Percentiles rank a stretch among this genome's conserved stretches.
These are phyloP conservation scores for Pseudorectes ferrugineus DNA, from an alignment of 2,113 vertebrate species.

Conservation along the genomic window DNA sequence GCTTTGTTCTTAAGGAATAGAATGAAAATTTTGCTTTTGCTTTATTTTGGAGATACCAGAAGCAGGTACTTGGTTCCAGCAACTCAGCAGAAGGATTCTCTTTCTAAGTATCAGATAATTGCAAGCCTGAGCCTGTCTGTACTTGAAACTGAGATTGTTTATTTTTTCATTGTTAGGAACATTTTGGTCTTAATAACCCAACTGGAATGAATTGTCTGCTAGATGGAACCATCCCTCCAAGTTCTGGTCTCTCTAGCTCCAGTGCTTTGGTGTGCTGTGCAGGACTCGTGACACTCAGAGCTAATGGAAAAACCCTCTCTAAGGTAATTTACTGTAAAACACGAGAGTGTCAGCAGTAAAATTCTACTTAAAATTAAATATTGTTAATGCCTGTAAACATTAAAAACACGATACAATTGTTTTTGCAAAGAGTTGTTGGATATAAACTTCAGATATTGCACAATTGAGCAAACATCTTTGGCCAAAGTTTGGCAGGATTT, in stretches of 20 bases:
- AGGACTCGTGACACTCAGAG: constrained; percentile 83
- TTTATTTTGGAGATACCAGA: constrained; percentile 41
- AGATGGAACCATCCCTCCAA: constrained; percentile 90
- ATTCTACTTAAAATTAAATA: constrained; percentile 54
- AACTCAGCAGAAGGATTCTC: constrained; percentile 42
- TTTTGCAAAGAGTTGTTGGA: constrained; percentile 57
- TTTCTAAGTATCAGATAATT: constrained; percentile 65
- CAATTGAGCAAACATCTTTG: constrained; percentile 9
- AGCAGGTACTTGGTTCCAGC: constrained; percentile 44
- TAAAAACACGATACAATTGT: constrained; percentile 58
- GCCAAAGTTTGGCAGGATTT: constrained; percentile 60
- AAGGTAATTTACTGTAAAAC: constrained; percentile 80
- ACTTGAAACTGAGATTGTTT: constrained; percentile 51
- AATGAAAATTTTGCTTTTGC: neutral
- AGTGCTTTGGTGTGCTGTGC: constrained; percentile 96
- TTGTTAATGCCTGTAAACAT: constrained; percentile 50
- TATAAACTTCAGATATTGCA: constrained; percentile 55
- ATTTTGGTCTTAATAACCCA: constrained; percentile 76
- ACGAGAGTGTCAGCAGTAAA: constrained; percentile 30
- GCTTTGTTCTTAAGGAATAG: constrained; percentile 1
- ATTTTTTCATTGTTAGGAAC: constrained; percentile 79
- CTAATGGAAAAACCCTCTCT: constrained; percentile 84
- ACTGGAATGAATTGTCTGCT: constrained; percentile 90
- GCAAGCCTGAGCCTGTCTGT: constrained; percentile 58
- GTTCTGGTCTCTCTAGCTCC: constrained; percentile 94